Percentiles rank a stretch among this genome's conserved stretches.
Conservation (phyloP, 2,113 vertebrate species). For the Calonectris borealis region DNA sequence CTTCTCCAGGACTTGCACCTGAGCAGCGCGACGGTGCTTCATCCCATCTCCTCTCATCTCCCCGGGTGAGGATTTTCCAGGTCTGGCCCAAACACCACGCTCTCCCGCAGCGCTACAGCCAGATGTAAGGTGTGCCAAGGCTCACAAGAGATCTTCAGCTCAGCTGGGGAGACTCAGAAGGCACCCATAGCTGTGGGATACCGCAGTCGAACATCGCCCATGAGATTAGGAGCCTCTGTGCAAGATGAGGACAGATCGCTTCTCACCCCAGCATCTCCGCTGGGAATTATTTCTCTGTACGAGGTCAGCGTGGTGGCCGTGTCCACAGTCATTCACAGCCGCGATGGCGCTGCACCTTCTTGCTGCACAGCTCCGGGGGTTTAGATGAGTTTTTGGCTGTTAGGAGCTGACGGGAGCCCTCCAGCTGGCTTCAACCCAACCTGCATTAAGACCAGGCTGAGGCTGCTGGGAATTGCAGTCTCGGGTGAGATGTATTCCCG, state of each 20-base stretch:
- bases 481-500: not conserved
- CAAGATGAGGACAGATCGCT: not conserved
- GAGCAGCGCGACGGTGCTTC: accelerated
- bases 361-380: accelerated
- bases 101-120: not conserved
- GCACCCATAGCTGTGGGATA: not conserved
- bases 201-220: not conserved
- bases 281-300: not conserved
- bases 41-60: not conserved
- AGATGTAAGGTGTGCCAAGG: accelerated
- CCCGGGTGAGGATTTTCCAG: not conserved
- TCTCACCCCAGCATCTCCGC: not conserved
- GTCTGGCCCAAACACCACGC: accelerated
- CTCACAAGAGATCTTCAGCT: not conserved
- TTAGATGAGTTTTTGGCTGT: not conserved
- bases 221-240: not conserved
- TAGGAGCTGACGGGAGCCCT: not conserved
- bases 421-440: not conserved
- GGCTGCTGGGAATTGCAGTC: too few species aligned
- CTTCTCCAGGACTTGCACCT: not conserved
- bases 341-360: not conserved
- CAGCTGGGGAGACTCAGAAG: not conserved
- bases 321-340: accelerated
- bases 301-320: not conserved
- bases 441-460: not conserved